Evolutionary conservation across 2,113 vertebrate species (phyloP), one percentile per base, ranked within the genome.

Genomic region (Clarias magur): DNA sequence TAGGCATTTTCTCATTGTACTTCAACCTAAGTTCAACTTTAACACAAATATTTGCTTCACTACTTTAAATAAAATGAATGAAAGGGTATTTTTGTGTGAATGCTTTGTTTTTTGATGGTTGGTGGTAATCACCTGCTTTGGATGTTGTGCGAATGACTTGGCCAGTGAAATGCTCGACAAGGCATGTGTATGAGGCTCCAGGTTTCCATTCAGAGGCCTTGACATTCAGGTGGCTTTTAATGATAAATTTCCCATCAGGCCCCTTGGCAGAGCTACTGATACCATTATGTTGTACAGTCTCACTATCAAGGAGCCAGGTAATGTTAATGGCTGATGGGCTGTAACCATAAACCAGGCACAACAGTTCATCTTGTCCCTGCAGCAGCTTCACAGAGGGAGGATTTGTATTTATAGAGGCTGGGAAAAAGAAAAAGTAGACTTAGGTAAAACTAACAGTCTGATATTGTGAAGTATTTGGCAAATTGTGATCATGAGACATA

Each of bases 291-390:
- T 85, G 73, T 56, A 90, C 17, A 3, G 2, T 62, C 57, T 17
- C 27, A 63, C 54, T 57, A 5, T 93, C 82, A 11, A 82, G 87
- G 65, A 93, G 48, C 92, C 94, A 95, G 42, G 92, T 93, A 79
- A 92, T 89, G 72, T 91, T 89, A 81, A 95, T 93, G 76, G 89
- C 27, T 21, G 88, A 86, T 0, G 94, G 93, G 10, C 92, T 95
- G 91, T 93, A 95, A 65, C 87, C 92, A 53, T 54, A 92, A 19
- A 87, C 93, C 85, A 94, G 65, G 48, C 95, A 95, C 83, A 94
- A 88, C 0, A 91, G 91, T 89, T 92, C 88, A 63, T 82, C 76
- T 5, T 84, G 79, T 54, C 86, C 91, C 67, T 89, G 86, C 21
- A 95, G 54, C 85, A 95, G 86, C 53, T 84, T 65, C 72, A 87